Evolutionary conservation across 2,113 vertebrate species (phyloP), one percentile per base, ranked within the genome.

Genomic region (Psilopogon haemacephalus): DNA sequence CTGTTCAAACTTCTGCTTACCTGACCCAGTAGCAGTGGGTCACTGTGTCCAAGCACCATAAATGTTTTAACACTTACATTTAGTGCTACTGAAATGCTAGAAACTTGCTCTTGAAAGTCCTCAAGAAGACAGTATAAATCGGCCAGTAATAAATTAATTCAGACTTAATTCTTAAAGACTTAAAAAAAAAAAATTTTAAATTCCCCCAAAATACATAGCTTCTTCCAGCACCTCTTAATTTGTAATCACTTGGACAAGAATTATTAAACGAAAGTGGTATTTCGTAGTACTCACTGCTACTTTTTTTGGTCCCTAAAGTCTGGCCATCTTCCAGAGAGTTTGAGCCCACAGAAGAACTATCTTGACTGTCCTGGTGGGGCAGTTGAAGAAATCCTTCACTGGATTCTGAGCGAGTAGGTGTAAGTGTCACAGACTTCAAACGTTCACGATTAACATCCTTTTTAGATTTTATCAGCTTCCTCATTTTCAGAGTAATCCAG

Each of bases 401-500:
- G 56, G 95, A 98, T 94, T 99, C 99, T 0, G 99, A 99, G 27
- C 98, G 98, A 6, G 98, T 98, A 15, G 99, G 99, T 0, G 98
- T 98, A 84, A 99, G 96, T 6, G 98, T 98, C 89, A 98, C 96
- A 2, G 99, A 99, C 68, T 99, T 99, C 96, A 99, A 98, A 71
- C 98, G 98, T 89, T 99, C 99, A 1, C 99, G 98, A 93, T 98
- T 99, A 86, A 96, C 96, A 44, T 98, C 98, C 89, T 98, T 98
- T 97, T 99, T 99, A 5, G 99, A 98, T 90, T 99, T 99, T 94
- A 99, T 99, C 95, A 99, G 95, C 95, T 99, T 99, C 96, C 94
- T 99, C 99, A 99, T 99, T 98, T 99, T 99, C 95, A 99, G 96
- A 28, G 99, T 98, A 97, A 99, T 99, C 99, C 99, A 99, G 98